These are phyloP conservation scores for Cyrtorhinus lividipennis DNA, from an alignment of 1,140 invertebrate genomes.

Conservation along the genomic window DNA sequence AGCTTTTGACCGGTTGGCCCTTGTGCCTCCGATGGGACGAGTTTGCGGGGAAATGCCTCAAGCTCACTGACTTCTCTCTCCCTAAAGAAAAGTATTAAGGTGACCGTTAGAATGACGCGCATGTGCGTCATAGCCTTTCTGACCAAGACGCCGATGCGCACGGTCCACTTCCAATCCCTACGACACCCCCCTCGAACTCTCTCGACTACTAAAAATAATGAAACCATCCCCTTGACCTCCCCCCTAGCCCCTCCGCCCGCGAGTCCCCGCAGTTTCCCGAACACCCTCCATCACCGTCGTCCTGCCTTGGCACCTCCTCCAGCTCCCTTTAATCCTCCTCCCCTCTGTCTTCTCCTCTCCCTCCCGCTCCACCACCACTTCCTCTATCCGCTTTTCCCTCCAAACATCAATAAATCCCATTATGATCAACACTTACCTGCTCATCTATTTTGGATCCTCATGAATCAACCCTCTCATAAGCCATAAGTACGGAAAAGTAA, in stretches of 20 bases:
- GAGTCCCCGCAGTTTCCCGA: neutral
- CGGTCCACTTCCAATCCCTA: constrained; percentile 1
- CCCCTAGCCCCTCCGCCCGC: neutral
- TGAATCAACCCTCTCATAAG: no score
- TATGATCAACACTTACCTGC: no score
- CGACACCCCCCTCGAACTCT: neutral
- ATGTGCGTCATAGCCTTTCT: constrained; percentile 9
- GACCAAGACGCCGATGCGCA: constrained; percentile 9
- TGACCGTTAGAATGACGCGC: constrained; percentile 9
- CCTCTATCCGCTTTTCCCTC: neutral
- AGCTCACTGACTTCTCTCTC: constrained; percentile 4
- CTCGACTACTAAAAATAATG: neutral
- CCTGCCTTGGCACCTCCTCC: neutral
- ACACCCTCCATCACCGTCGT: neutral
- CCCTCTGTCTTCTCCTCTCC: neutral
- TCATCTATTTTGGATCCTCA: no score
- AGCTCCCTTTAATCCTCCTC: neutral
- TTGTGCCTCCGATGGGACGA: neutral
- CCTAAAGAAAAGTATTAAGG: constrained; percentile 8
- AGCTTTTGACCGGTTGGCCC: no score
- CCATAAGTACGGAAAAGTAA: no score
- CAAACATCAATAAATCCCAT: constrained; percentile 4
- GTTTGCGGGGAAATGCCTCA: neutral
- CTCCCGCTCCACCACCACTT: neutral
- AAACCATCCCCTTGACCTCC: constrained; percentile 6